Evolutionary conservation across 2,113 vertebrate genomes (phyloP), one percentile per base, ranked within the genome.

Genomic region (Mystacornis crossleyi): DNA sequence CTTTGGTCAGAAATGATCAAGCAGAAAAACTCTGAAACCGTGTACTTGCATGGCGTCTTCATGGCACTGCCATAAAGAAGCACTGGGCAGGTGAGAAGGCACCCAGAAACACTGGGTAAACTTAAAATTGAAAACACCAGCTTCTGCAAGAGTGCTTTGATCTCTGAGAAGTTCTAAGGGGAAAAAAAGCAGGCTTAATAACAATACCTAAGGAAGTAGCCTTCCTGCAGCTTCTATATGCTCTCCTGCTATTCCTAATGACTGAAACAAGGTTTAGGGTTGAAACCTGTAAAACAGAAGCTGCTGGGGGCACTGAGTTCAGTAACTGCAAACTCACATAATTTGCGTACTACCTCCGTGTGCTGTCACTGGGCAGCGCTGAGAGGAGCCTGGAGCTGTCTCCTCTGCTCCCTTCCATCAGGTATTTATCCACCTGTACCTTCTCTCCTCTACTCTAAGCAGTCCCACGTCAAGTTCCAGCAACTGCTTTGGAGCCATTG

Each of bases 111-210:
- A 31, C 3, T 60, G 43, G 34, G 36, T 51, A 72, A 85, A 61
- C 19, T 72, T n/a, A n/a, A n/a, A n/a, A n/a, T n/a, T n/a, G n/a
- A n/a, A n/a, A n/a, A n/a, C n/a, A n/a, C n/a, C n/a, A 62, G 60
- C 15, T 89, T 79, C 48, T 79, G 23, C 73, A 45, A 50, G 42
- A 85, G 20, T 54, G 19, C 65, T 95, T 87, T 81, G 34, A 51
- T 79, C 16, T 81, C 29, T 51, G 64, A 11, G 2, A 93, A 62
- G 31, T 70, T 70, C 43, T 64, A 25, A 51, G 12, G 38, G 26
- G 5, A 1, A 11, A 36, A 66, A 48, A 42, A 45, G 25, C 0
- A 0, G 2, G 0, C 0, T 10, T 10, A 12, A 58, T 51, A 55
- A 31, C 8, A 24, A 1, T 81, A 54, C 31, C 10, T 71, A 31